Conservation (phyloP, 2,797 vertebrate genomes). For the Sebastes goodei region DNA sequence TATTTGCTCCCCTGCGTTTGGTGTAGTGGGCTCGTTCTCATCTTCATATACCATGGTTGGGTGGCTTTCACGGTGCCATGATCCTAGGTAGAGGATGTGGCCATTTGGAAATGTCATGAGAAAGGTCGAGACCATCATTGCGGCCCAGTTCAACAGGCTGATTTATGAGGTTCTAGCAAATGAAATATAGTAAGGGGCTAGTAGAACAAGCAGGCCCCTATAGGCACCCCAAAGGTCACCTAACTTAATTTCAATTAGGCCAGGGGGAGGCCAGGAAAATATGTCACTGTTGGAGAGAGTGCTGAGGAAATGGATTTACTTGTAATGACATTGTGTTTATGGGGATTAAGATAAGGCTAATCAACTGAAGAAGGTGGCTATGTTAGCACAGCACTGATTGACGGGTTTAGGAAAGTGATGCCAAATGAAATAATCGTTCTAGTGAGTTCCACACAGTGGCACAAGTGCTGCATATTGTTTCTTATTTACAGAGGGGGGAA, state of each 20-base stretch:
- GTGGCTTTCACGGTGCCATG: conserved; percentile 66
- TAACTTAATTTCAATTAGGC: conserved; percentile 82
- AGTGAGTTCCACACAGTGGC: conserved; percentile 21
- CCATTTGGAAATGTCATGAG: conserved; percentile 79
- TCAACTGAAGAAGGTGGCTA: conserved; percentile 31
- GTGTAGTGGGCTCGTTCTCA: conserved; percentile 41
- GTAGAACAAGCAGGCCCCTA: conserved; percentile 59
- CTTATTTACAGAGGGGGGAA: conserved; percentile 52
- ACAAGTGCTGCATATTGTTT: conserved; percentile 47
- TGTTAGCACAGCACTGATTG: conserved; percentile 43
- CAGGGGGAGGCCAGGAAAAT: conserved; percentile 57
- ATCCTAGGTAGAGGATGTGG: conserved; percentile 73
- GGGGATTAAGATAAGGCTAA: conserved; percentile 58
- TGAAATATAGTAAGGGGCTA: conserved; percentile 62
- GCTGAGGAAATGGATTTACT: conserved; percentile 55
- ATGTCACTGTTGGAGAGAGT: conserved; percentile 45
- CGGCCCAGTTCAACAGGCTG: conserved; percentile 71
- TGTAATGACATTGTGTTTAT: conserved; percentile 57
- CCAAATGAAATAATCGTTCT: conserved; percentile 47
- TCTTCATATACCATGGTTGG: conserved; percentile 63
- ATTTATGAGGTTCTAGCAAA: conserved; percentile 77
- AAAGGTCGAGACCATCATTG: conserved; percentile 79
- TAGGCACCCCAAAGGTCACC: conserved; percentile 79
- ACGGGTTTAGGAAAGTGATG: conserved; percentile 42
- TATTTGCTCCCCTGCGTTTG: conserved; percentile 29